These are phyloP conservation scores for Onthophagus taurus DNA, from an alignment of 1,140 invertebrate genomes.

Conservation along the genomic window DNA sequence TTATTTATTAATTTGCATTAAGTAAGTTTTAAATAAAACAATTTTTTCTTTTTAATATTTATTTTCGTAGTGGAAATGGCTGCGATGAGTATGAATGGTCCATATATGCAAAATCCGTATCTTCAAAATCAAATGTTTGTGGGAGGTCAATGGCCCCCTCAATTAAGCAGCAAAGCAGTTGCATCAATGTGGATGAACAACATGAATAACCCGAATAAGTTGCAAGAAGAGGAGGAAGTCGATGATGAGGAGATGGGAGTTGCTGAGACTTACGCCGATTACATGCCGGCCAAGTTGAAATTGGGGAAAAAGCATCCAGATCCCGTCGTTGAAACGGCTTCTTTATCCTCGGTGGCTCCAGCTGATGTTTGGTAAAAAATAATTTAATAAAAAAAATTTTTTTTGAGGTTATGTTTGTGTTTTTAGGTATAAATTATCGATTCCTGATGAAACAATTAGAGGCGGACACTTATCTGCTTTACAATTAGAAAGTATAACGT, in stretches of 20 bases:
- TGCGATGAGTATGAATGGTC: conserved; percentile 43
- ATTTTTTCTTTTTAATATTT: conserved; percentile 1
- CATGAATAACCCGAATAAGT: conserved; percentile 38
- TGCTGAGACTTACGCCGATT: conserved; percentile 95
- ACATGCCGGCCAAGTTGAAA: conserved; percentile 94
- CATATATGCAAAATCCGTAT: conserved; percentile 46
- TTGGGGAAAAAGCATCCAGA: conserved; percentile 95
- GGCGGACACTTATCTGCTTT: conserved; percentile 83
- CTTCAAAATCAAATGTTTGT: conserved; percentile 42
- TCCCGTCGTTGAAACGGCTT: conserved; percentile 98
- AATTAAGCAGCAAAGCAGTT: conserved; percentile 41
- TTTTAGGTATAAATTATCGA: conserved; percentile 60
- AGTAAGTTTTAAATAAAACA: not conserved
- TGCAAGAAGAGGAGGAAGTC: conserved; percentile 40
- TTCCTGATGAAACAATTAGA: conserved; percentile 81
- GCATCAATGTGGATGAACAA: conserved; percentile 48
- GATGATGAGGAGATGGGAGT: conserved; percentile 96
- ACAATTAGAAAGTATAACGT: conserved; percentile 94
- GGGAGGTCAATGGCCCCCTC: conserved; percentile 39
- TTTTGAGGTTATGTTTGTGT: not conserved
- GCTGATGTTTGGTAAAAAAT: conserved; percentile 66
- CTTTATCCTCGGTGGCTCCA: conserved; percentile 90
- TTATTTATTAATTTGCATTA: too few relatives aligned
- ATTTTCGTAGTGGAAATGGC: conserved; percentile 49
- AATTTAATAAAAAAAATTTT: not conserved